Evolutionary conservation across 1,140 invertebrate genomes (phyloP).

Genomic region (Pomacea maculata): DNA sequence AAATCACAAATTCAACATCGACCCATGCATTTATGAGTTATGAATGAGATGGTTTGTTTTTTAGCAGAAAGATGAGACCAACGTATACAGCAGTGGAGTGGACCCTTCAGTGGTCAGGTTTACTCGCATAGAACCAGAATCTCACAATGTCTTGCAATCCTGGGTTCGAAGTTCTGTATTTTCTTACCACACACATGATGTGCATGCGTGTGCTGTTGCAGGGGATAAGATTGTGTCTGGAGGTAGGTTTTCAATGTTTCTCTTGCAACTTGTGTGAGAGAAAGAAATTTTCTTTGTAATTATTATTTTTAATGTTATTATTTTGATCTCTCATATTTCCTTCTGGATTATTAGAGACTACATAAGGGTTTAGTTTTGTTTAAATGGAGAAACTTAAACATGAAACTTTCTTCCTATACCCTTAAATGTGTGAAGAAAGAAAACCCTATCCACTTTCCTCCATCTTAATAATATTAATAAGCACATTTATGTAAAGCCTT

Average conservation of each 20-base stretch:
- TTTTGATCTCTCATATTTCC: too few species aligned
- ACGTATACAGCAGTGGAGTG: constrained; percentile 69
- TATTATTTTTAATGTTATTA: too few species aligned
- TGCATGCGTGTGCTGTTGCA: constrained; percentile 75
- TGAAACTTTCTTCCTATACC: too few species aligned
- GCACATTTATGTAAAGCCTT: too few species aligned
- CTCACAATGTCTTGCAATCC: constrained; percentile 58
- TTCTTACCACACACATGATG: constrained; percentile 85
- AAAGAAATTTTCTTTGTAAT: too few species aligned
- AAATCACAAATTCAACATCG: not conserved
- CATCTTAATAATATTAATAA: too few species aligned
- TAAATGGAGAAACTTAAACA: too few species aligned
- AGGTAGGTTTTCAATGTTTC: constrained; percentile 62
- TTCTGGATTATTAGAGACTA: too few species aligned
- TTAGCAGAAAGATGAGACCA: constrained; percentile 44
- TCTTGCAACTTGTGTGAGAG: too few species aligned
- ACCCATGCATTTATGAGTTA: not conserved
- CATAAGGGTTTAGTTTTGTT: too few species aligned
- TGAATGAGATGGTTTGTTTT: constrained; percentile 4
- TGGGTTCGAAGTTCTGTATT: constrained; percentile 85
- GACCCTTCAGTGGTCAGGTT: constrained; percentile 81
- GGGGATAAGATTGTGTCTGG: constrained; percentile 76
- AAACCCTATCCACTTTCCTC: too few species aligned
- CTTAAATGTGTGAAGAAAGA: too few species aligned
- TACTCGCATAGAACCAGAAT: constrained; percentile 70